These are phyloP conservation scores for Picus viridis DNA, from an alignment of 2,797 vertebrate genomes.

Conservation along the genomic window DNA sequence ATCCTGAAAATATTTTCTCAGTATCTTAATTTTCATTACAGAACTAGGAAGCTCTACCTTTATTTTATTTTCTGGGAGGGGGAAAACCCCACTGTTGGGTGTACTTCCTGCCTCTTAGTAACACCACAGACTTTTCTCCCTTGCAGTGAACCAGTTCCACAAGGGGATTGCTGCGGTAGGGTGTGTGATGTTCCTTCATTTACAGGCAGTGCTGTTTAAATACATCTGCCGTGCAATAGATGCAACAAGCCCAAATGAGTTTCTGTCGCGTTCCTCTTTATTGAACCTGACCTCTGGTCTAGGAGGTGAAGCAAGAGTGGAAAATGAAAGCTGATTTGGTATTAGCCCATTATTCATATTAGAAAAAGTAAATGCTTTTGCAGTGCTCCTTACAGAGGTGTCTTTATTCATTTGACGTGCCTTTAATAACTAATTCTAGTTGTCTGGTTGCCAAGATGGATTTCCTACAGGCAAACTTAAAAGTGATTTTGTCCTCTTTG, in stretches of 20 bases:
- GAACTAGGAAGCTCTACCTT: not conserved
- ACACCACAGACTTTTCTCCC: conserved; percentile 35
- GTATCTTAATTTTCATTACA: not conserved
- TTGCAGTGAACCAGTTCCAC: conserved; percentile 57
- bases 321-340: conserved; percentile 83
- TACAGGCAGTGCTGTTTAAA: conserved; percentile 62
- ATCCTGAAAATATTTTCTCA: not conserved
- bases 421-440: conserved; percentile 90
- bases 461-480: conserved; percentile 89
- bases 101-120: conserved; percentile 32
- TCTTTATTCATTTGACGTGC: conserved; percentile 86
- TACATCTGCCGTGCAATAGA: conserved; percentile 67
- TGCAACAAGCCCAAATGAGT: conserved; percentile 71
- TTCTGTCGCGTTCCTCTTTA: conserved; percentile 74
- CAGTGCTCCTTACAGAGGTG: conserved; percentile 84
- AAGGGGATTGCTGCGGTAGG: conserved; percentile 66
- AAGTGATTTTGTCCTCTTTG: conserved; percentile 90
- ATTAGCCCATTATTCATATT: conserved; percentile 81
- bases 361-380: conserved; percentile 83
- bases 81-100: not conserved
- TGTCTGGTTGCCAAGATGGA: conserved; percentile 85
- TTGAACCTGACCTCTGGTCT: conserved; percentile 77
- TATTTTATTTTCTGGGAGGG: not conserved
- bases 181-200: conserved; percentile 62
- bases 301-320: conserved; percentile 77